phyloP scores from a whole-genome alignment of 2,888 invertebrate species.

The Eupithecia centaureata region DNA sequence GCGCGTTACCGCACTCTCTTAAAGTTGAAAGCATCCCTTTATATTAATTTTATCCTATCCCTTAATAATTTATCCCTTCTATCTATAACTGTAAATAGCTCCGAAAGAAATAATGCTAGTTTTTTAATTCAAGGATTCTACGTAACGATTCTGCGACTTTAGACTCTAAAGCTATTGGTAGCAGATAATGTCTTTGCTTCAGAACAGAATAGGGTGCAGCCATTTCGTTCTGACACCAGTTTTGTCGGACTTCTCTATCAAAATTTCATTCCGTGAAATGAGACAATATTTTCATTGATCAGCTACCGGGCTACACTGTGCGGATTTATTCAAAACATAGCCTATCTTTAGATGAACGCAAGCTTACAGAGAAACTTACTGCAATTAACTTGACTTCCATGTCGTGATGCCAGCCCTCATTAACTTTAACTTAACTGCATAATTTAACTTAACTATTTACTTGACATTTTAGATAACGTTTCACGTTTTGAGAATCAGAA shows the following conservation, averaged over 20 bases:
- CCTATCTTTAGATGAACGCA: neutral
- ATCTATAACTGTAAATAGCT: too few species aligned
- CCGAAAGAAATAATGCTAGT: too few species aligned
- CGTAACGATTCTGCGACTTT: neutral
- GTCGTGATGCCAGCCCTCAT: slow-evolving; percentile 5
- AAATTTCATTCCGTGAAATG: neutral
- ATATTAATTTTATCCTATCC: too few species aligned
- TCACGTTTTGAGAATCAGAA: neutral
- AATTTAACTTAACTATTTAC: neutral
- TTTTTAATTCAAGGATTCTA: neutral
- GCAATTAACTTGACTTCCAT: slow-evolving; percentile 12
- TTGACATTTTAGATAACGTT: slow-evolving; percentile 1
- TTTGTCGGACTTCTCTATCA: neutral
- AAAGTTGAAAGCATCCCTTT: too few species aligned
- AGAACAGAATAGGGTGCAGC: neutral
- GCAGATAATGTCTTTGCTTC: neutral
- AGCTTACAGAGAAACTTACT: slow-evolving; percentile 7
- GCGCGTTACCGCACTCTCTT: too few species aligned
- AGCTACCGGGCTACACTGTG: too few species aligned
- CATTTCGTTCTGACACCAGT: neutral
- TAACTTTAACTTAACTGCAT: slow-evolving; percentile 10
- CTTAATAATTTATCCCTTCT: too few species aligned
- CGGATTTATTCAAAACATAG: neutral
- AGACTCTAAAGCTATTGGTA: neutral
- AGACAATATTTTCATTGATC: too few species aligned